Conservation (phyloP, 2,113 vertebrate genomes). For the Indri indri region DNA sequence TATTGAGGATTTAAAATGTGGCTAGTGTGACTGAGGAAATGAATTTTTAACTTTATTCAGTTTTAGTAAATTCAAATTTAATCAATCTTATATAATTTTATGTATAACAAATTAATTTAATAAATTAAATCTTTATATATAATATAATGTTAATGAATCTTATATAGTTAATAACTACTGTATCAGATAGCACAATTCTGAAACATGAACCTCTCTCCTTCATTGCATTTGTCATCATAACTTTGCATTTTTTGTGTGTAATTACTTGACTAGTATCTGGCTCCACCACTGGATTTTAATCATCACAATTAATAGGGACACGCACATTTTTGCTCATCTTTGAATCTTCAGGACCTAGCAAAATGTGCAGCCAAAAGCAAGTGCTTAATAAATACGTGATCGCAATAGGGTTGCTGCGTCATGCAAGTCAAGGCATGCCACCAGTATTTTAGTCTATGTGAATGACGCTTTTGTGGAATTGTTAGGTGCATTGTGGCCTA, state of each 20-base stretch:
- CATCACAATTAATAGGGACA: background rate
- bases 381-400: background rate
- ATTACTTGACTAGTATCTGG: background rate
- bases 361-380: background rate
- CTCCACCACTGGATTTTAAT: background rate
- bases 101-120: background rate
- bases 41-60: background rate
- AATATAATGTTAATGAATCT: background rate
- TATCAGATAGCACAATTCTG: background rate
- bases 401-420: background rate
- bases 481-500: background rate
- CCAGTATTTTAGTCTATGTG: background rate
- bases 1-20: background rate
- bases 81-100: background rate
- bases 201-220: background rate
- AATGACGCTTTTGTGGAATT: background rate
- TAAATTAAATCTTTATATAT: background rate
- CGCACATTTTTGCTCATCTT: background rate
- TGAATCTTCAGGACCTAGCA: background rate
- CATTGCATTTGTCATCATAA: background rate
- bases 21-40: background rate
- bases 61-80: background rate
- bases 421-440: background rate
- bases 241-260: background rate
- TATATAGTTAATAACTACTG: background rate